Conservation (phyloP, 2,113 vertebrate species). For the Pedionomus torquatus region DNA sequence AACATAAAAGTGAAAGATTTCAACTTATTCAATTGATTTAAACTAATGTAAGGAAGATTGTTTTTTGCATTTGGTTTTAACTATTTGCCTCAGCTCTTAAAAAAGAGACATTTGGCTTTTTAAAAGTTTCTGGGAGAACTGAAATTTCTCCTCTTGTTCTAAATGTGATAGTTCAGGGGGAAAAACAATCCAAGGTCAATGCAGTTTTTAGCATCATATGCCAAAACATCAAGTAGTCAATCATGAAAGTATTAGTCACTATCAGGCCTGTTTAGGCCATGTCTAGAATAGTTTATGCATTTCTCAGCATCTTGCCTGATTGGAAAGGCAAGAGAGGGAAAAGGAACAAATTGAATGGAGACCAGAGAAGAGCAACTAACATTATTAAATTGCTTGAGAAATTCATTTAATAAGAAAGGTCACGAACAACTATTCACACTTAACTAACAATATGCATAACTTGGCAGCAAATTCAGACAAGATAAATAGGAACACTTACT, state of each 20-base stretch:
- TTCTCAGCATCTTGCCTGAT: background rate
- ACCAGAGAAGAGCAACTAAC: background rate
- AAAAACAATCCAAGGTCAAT: background rate
- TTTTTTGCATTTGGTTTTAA: background rate
- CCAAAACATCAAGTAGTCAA: background rate
- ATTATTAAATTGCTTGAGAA: background rate
- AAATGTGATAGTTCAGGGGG: background rate
- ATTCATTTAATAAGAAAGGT: background rate
- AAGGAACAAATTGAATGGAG: background rate
- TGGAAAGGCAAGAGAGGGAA: background rate
- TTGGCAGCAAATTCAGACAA: background rate
- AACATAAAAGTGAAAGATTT: conserved; percentile 4
- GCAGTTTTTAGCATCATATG: background rate
- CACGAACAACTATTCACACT: background rate
- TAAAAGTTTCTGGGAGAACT: background rate
- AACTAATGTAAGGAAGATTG: background rate
- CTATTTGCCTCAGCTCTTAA: background rate
- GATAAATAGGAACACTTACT: background rate
- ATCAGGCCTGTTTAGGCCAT: background rate
- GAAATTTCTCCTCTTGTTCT: background rate
- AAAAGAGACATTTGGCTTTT: background rate
- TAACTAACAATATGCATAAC: background rate
- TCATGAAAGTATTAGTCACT: conserved; percentile 10
- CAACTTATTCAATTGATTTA: background rate
- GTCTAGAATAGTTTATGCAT: background rate